These are phyloP conservation scores for Sebastes cheni DNA, from an alignment of 2,797 vertebrate species.

Conservation along the genomic window DNA sequence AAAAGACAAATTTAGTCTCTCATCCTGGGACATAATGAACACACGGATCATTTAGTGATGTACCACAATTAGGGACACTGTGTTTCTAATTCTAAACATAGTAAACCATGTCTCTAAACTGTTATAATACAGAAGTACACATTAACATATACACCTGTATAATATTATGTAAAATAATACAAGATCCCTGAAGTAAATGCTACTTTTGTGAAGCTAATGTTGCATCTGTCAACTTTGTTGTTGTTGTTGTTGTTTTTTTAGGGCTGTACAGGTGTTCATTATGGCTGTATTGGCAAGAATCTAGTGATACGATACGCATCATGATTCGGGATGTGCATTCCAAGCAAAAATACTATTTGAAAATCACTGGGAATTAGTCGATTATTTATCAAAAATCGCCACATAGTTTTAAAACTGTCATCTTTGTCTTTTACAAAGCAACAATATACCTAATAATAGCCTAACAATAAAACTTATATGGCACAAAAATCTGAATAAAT, in stretches of 20 bases:
- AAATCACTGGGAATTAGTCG: too few species aligned
- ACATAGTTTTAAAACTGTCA: too few species aligned
- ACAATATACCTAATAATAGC: too few species aligned
- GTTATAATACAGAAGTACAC: not conserved
- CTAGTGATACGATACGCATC: too few species aligned
- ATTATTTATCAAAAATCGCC: rapidly evolving
- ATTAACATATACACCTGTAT: not conserved
- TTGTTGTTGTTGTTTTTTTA: not conserved
- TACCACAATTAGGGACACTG: not conserved
- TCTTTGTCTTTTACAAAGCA: too few species aligned
- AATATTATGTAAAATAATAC: not conserved
- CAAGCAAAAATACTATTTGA: too few species aligned
- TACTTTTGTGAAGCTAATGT: not conserved
- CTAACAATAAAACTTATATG: too few species aligned
- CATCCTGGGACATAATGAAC: conserved; percentile 2
- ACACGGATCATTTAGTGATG: not conserved
- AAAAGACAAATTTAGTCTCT: conserved; percentile 14
- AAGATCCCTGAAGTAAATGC: not conserved
- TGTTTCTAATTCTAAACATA: not conserved
- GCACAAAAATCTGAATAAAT: too few species aligned
- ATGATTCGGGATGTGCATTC: too few species aligned
- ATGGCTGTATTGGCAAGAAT: too few species aligned
- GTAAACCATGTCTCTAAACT: not conserved
- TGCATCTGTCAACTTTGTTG: not conserved
- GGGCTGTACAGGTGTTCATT: not conserved